A percentile compares a stretch with the other conserved stretches of the same genome.
These are phyloP conservation scores for Macrotrachela quadricornifera DNA, from an alignment of 1,140 invertebrate species.

Conservation along the genomic window DNA sequence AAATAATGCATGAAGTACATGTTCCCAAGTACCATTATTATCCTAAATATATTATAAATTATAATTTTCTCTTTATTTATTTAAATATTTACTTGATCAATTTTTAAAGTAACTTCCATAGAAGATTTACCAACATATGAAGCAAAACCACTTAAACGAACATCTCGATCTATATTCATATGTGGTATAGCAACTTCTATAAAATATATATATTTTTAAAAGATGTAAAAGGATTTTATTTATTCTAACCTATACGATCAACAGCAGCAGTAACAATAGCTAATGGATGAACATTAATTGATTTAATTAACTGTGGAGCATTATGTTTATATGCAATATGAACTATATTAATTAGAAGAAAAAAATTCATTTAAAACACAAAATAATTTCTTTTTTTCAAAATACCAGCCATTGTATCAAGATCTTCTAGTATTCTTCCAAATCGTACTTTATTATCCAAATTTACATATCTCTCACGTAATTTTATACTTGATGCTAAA, in stretches of 20 bases:
- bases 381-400: neutral
- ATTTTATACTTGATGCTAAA: slow-evolving; percentile 29
- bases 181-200: too few relatives aligned
- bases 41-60: too few relatives aligned
- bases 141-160: slow-evolving; percentile 47
- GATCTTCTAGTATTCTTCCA: slow-evolving; percentile 51
- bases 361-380: slow-evolving; percentile 12
- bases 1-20: slow-evolving; percentile 44
- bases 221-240: neutral
- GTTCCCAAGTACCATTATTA: slow-evolving; percentile 30
- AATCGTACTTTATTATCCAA: slow-evolving; percentile 42
- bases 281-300: slow-evolving; percentile 37
- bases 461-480: slow-evolving; percentile 48
- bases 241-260: slow-evolving; percentile 40
- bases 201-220: too few relatives aligned
- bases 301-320: slow-evolving; percentile 25
- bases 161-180: slow-evolving; percentile 38
- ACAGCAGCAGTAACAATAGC: slow-evolving; percentile 52
- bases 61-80: too few relatives aligned
- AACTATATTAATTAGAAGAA: too few relatives aligned
- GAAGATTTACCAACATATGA: slow-evolving; percentile 52
- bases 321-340: slow-evolving; percentile 48
- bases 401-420: slow-evolving; percentile 52
- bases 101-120: slow-evolving; percentile 46
- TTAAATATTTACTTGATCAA: slow-evolving; percentile 37